Percentiles rank a stretch among this genome's conserved stretches.
These are phyloP conservation scores for Drosophila anomalata DNA, from an alignment of 2,888 invertebrate species.

Conservation along the genomic window DNA sequence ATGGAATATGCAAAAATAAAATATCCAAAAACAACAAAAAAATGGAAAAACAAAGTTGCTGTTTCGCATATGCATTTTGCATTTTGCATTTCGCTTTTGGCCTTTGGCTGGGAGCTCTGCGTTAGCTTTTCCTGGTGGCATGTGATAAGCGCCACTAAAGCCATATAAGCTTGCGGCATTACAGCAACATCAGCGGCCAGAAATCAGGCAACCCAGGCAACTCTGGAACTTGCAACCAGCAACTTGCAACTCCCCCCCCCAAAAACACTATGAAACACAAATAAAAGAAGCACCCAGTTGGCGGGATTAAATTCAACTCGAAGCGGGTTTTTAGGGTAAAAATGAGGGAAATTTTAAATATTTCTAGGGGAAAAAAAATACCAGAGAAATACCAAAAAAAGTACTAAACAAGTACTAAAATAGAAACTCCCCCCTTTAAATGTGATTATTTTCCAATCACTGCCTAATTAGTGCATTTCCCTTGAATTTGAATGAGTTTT, in stretches of 20 bases:
- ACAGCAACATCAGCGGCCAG: constrained; percentile 50
- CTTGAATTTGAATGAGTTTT: constrained; percentile 30
- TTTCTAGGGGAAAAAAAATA: too few species aligned
- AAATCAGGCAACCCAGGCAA: constrained; percentile 15
- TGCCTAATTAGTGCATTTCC: constrained; percentile 67
- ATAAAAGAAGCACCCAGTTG: not conserved
- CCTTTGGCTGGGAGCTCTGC: not conserved
- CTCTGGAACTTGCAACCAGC: constrained; percentile 22
- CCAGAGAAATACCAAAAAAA: too few species aligned
- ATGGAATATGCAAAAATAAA: constrained; percentile 51
- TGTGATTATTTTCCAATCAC: constrained; percentile 3
- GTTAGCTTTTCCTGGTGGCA: constrained; percentile 44
- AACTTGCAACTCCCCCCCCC: constrained; percentile 22
- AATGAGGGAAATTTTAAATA: too few species aligned
- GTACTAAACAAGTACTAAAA: too few species aligned
- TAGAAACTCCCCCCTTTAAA: not conserved
- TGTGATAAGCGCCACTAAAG: constrained; percentile 67
- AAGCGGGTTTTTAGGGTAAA: not conserved
- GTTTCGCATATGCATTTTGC: constrained; percentile 52
- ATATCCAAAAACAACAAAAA: constrained; percentile 39
- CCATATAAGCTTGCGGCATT: constrained; percentile 63
- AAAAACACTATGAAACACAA: constrained; percentile 31
- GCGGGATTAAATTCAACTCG: not conserved
- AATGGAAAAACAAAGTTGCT: not conserved
- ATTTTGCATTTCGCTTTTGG: constrained; percentile 10